These are phyloP conservation scores for Ia io DNA, from an alignment of 2,113 vertebrate species.

Conservation along the genomic window DNA sequence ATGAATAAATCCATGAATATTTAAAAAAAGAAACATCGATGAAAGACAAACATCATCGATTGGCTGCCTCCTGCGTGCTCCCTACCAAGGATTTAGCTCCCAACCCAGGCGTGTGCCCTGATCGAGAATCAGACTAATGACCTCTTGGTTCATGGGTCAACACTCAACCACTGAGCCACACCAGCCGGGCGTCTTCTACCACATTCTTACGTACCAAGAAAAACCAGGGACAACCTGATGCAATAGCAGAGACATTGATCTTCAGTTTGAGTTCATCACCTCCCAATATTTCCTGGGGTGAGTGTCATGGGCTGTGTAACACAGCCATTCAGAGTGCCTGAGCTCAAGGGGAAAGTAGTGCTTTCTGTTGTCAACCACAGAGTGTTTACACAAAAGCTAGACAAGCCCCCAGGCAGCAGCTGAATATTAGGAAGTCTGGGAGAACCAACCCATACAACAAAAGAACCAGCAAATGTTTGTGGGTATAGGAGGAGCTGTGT, in stretches of 20 bases:
- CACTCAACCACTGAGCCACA: too few species aligned
- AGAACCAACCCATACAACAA: neutral
- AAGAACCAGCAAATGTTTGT: conserved; percentile 11
- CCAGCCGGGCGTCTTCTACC: neutral
- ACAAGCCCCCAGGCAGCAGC: neutral
- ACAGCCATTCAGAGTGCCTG: neutral
- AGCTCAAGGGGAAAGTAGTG: neutral
- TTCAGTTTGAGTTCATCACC: neutral
- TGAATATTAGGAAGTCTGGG: neutral
- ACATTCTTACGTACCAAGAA: neutral
- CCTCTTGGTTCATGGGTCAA: too few species aligned
- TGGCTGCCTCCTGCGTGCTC: too few species aligned
- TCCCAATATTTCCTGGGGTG: neutral
- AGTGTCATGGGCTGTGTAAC: neutral
- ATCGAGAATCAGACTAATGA: too few species aligned
- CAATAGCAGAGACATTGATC: neutral
- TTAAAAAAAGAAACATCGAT: too few species aligned
- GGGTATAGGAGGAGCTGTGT: neutral
- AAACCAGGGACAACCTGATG: neutral
- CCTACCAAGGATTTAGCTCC: too few species aligned
- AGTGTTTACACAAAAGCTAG: conserved; percentile 19
- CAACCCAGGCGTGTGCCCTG: too few species aligned
- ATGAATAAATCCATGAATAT: too few species aligned
- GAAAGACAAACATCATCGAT: too few species aligned
- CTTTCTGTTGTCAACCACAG: conserved; percentile 21